Base-by-base conservation (phyloP, 2,113 vertebrate genomes). In the Melospiza georgiana region DNA sequence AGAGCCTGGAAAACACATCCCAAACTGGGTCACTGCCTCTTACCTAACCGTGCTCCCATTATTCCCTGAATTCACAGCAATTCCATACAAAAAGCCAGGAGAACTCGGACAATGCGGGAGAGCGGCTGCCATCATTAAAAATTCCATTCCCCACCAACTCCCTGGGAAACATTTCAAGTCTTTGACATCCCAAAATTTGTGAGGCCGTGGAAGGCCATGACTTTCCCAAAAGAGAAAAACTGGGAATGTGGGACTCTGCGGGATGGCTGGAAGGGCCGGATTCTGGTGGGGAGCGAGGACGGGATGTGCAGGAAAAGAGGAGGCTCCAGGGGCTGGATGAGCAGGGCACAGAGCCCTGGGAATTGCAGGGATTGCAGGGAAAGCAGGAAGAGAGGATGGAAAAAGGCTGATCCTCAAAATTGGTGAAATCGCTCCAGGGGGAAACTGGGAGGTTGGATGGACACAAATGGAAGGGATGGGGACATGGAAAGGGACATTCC, bases 371-470 rank as follows among this genome's bases (percentile, higher is more conserved):
- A 43, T 30, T 0, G 3, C 10, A 5, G 80, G 68, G 39, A 55
- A 59, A 23, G 35, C 35, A 6, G 55, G 66, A 51, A 65, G 23
- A 84, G 82, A 57, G 51, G 59, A 30, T 10, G 69, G 82, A 74
- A n/a, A 19, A 74, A 15, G 27, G 7, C 0, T 1, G 22, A 55
- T 23, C 49, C 41, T 10, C 1, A 2, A 33, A 48, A 48, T n/a
- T 0, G 1, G 27, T 20, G 39, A 3, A 22, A 54, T 37, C 2
- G 7, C 39, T 73, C 39, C 1, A 0, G 33, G 49, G 9, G 8
- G 33, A 58, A 74, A 14, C 9, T 10, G 1, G 82, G 69, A 84
- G 49, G 28, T 33, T 1, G 8, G 82, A 48, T 15, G 82, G 59
- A 15, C 14, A 2, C 2, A 11, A 69, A 41, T 48, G 59, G 69